These are phyloP conservation scores for Halcyon leucocephala DNA, from an alignment of 2,797 vertebrate species.

Conservation along the genomic window DNA sequence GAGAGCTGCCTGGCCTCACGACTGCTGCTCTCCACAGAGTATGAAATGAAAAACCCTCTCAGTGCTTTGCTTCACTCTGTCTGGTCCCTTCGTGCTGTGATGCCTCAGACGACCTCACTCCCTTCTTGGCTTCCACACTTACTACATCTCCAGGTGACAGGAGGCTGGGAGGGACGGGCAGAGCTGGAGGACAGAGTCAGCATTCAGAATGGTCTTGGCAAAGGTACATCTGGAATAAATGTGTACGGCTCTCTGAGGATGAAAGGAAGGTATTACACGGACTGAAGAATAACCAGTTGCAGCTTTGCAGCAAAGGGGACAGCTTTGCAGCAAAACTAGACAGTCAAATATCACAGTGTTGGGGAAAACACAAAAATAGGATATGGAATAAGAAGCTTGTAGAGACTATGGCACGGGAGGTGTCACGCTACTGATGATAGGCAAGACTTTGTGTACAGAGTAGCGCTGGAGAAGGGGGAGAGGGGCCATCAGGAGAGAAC, in stretches of 20 bases:
- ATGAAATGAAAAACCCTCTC: not conserved
- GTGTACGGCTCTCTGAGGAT: not conserved
- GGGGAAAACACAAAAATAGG: not conserved
- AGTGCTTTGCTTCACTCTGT: not conserved
- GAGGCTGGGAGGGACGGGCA: not conserved
- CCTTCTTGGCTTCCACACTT: not conserved
- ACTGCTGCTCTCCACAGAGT: not conserved
- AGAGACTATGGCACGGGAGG: not conserved
- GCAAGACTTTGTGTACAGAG: not conserved
- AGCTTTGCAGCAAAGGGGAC: not conserved
- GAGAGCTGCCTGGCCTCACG: accelerated
- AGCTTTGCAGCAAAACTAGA: not conserved
- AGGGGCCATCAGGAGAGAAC: not conserved
- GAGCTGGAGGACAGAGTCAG: not conserved
- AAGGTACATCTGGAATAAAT: not conserved
- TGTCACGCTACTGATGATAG: not conserved
- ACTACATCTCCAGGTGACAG: not conserved
- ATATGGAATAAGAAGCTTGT: not conserved
- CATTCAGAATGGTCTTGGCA: not conserved
- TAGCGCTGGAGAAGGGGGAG: not conserved
- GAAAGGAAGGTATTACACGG: not conserved
- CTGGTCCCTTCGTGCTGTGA: not conserved
- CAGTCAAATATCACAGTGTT: not conserved
- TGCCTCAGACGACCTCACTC: not conserved
- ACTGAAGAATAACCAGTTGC: not conserved